Evolutionary conservation across 2,888 invertebrate species (phyloP).

Genomic region (Tuberolachnus salignus): DNA sequence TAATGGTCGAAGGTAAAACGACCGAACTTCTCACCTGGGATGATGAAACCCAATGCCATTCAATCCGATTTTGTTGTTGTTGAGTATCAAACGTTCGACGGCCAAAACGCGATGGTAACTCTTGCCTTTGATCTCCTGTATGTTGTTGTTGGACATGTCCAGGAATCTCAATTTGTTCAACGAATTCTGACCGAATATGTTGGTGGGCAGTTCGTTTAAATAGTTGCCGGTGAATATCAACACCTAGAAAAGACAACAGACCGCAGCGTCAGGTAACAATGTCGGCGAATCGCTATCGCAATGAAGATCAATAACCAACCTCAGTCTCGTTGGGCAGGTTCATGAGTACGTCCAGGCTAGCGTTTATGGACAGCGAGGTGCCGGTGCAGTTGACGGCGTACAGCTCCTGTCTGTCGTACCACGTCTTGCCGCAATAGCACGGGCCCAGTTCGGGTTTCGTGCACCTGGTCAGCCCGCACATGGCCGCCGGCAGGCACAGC

Average conservation of each 20-base stretch:
- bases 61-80: constrained; percentile 74
- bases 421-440: constrained; percentile 68
- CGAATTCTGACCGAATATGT: constrained; percentile 73
- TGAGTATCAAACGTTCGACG: constrained; percentile 72
- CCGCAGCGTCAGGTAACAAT: too few relatives aligned
- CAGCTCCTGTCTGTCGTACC: constrained; percentile 65
- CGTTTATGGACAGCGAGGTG: constrained; percentile 65
- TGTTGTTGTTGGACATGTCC: constrained; percentile 77
- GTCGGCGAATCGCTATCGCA: too few relatives aligned
- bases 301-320: constrained; percentile 60
- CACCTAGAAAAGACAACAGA: constrained; percentile 62
- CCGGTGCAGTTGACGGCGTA: constrained; percentile 77
- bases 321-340: constrained; percentile 72
- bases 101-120: constrained; percentile 75
- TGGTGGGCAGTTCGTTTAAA: constrained; percentile 71
- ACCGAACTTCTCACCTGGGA: constrained; percentile 63
- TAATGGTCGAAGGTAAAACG: not conserved
- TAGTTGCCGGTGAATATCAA: constrained; percentile 76
- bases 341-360: constrained; percentile 67
- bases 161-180: constrained; percentile 69
- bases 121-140: constrained; percentile 74
- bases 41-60: constrained; percentile 69
- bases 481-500: constrained; percentile 1
- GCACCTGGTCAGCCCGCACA: constrained; percentile 8
- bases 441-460: not conserved